phyloP scores from a whole-genome alignment of 2,113 vertebrate genomes.

The Fulica atra region DNA sequence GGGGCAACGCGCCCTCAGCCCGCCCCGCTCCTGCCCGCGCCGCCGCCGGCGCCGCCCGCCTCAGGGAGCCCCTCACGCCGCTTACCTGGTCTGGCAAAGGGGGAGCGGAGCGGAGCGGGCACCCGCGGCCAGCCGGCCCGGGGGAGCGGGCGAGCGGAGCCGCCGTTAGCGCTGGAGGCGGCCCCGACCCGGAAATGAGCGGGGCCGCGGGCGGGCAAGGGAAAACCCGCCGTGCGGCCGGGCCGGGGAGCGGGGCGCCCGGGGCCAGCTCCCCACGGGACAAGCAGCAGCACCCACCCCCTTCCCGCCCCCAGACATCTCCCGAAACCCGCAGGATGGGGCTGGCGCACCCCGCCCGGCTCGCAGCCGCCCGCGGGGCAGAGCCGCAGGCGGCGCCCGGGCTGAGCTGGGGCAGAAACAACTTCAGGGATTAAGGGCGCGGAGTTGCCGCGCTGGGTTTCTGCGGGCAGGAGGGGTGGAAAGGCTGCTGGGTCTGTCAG shows the following conservation, averaged over 20 bases:
- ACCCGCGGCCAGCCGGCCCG: background rate
- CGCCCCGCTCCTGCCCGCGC: background rate
- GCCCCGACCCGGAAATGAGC: conserved; percentile 18
- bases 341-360: background rate
- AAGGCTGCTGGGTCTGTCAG: background rate
- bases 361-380: background rate
- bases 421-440: background rate
- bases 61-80: background rate
- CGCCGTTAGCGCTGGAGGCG: background rate
- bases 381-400: background rate
- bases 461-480: background rate
- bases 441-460: fast-evolving
- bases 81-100: background rate
- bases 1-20: background rate
- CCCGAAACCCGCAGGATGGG: background rate
- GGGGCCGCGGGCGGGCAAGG: background rate
- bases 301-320: background rate
- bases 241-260: background rate
- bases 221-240: background rate
- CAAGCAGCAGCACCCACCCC: background rate
- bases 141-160: background rate
- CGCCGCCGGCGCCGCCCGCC: background rate
- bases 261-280: background rate
- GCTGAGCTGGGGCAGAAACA: fast-evolving
- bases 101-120: background rate